A percentile compares a stretch with the other conserved stretches of the same genome.
Evolutionary conservation across 1,140 invertebrate genomes (phyloP).

Genomic region (Diprion similis): DNA sequence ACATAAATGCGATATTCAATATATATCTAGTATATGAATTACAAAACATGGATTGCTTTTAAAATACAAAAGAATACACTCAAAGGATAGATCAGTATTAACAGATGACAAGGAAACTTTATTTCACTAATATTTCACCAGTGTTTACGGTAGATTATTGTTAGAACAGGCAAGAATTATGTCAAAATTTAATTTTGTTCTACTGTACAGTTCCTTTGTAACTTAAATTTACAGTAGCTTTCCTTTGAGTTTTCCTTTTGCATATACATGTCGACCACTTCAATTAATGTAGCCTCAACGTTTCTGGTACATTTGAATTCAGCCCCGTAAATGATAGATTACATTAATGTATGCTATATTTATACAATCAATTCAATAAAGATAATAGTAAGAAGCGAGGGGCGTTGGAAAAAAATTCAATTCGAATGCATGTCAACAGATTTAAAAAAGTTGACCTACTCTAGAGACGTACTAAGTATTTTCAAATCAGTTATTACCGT

Average conservation of each 20-base stretch:
- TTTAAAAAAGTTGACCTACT: conserved; percentile 1
- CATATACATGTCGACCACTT: background rate
- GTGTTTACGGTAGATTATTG: background rate
- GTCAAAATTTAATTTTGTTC: too few relatives aligned
- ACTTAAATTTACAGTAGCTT: too few relatives aligned
- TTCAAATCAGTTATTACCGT: background rate
- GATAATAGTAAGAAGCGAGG: background rate
- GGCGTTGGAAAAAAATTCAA: background rate
- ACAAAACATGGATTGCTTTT: conserved; percentile 21
- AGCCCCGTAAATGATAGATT: background rate
- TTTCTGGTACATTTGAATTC: background rate
- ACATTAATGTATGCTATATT: background rate
- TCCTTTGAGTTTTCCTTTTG: background rate
- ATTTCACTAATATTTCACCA: background rate
- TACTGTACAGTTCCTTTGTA: too few relatives aligned
- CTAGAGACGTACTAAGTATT: background rate
- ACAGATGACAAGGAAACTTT: background rate
- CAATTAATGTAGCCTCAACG: background rate
- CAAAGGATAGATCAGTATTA: background rate
- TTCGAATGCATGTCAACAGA: background rate
- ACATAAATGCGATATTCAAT: conserved; percentile 7
- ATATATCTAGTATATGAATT: conserved; percentile 6
- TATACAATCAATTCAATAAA: background rate
- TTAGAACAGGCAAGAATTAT: too few relatives aligned
- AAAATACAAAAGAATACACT: background rate